A percentile compares a stretch with the other conserved stretches of the same genome.
These are phyloP conservation scores for Alethe diademata DNA, from an alignment of 2,113 vertebrate species.

Conservation along the genomic window DNA sequence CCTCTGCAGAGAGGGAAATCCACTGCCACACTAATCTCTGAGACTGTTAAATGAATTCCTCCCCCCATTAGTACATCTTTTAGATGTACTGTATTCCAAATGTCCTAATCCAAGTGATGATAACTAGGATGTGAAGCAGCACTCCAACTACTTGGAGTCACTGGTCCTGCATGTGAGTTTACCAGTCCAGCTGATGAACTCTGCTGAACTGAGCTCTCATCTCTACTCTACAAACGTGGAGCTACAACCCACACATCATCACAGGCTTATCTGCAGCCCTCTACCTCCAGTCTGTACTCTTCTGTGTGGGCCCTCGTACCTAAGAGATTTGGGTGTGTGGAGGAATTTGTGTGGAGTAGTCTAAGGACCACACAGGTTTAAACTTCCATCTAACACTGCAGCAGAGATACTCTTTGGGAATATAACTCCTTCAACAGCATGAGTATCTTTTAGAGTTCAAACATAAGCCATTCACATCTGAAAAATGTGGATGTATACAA, in stretches of 20 bases:
- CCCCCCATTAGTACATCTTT: not conserved
- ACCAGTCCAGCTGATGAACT: not conserved
- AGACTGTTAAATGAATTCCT: not conserved
- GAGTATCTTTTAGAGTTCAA: not conserved
- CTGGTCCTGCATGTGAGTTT: not conserved
- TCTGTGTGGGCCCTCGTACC: not conserved
- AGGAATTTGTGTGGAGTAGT: not conserved
- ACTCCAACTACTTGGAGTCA: not conserved
- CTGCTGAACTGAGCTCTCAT: not conserved
- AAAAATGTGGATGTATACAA: not conserved
- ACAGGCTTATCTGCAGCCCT: not conserved
- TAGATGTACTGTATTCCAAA: not conserved
- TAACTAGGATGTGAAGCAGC: not conserved
- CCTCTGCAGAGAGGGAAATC: not conserved
- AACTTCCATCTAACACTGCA: not conserved
- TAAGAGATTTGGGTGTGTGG: not conserved
- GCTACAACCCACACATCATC: not conserved
- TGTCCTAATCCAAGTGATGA: not conserved
- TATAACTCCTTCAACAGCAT: not conserved
- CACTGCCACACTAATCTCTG: not conserved
- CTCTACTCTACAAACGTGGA: not conserved
- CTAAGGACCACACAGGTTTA: not conserved
- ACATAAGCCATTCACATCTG: not conserved
- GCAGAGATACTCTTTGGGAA: not conserved
- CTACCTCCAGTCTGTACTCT: not conserved